These are phyloP conservation scores for Bothrops jararaca DNA, from an alignment of 2,113 vertebrate species.

Conservation along the genomic window DNA sequence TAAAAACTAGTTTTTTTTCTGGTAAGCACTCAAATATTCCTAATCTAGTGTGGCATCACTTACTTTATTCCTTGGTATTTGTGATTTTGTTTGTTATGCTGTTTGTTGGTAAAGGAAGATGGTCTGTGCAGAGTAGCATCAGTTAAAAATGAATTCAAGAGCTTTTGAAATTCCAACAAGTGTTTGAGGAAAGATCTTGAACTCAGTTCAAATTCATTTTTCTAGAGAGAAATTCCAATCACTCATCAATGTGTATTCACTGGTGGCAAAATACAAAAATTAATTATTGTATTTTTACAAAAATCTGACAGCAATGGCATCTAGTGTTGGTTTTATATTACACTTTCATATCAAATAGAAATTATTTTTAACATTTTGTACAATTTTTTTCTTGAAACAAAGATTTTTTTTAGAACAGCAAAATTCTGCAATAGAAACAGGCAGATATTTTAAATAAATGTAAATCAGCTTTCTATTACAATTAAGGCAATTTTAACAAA, in stretches of 20 bases:
- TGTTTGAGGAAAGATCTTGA: neutral
- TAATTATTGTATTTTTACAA: neutral
- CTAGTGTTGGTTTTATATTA: conserved; percentile 1
- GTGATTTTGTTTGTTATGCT: neutral
- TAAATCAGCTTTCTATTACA: neutral
- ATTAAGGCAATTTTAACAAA: neutral
- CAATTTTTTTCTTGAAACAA: neutral
- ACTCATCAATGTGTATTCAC: neutral
- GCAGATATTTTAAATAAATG: neutral
- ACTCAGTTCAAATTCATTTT: neutral
- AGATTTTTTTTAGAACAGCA: neutral
- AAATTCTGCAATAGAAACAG: neutral
- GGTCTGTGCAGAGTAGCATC: neutral
- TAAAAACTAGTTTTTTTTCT: neutral
- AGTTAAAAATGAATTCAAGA: neutral
- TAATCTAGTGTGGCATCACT: neutral
- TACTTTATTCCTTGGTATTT: neutral
- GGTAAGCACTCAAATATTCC: neutral
- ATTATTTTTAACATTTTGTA: neutral
- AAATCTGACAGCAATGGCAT: neutral
- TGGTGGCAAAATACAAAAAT: neutral
- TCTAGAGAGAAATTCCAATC: neutral
- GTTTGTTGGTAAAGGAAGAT: neutral
- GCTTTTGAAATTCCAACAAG: neutral
- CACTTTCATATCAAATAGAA: neutral